A percentile compares a stretch with the other conserved stretches of the same genome.
Conservation (phyloP, 2,797 vertebrate genomes). For the Pangasius mekongensis region DNA sequence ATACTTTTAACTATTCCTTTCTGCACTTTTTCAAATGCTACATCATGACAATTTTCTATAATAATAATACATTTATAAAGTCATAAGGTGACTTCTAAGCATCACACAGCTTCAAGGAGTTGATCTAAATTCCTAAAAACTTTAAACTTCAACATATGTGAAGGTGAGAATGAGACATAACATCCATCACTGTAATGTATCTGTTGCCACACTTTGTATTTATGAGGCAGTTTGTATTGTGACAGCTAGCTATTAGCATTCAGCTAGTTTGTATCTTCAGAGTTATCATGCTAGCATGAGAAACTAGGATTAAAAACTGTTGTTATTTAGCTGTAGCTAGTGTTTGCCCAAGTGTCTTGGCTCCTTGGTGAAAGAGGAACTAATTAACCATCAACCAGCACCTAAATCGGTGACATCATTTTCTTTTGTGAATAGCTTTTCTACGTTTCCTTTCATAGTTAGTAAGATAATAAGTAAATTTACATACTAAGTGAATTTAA, state of each 20-base stretch:
- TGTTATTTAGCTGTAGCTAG: not conserved
- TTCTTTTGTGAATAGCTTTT: no score
- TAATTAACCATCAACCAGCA: not conserved
- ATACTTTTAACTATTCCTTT: no score
- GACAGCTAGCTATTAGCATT: not conserved
- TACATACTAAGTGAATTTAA: not conserved
- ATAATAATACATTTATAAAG: no score
- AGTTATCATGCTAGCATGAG: not conserved
- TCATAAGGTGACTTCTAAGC: no score
- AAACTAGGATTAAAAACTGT: not conserved
- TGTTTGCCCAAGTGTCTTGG: not conserved
- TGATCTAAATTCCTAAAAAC: not conserved
- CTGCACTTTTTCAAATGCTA: not conserved
- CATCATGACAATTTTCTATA: not conserved
- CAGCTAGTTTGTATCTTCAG: not conserved
- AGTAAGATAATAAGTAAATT: not conserved
- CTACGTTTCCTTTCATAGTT: not conserved
- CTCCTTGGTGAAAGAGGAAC: not conserved
- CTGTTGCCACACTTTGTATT: not conserved
- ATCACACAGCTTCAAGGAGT: not conserved
- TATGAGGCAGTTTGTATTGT: not conserved
- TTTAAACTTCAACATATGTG: no score
- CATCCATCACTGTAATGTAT: not conserved
- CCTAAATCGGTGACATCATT: no score
- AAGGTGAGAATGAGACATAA: not conserved